These are phyloP conservation scores for Chaetodon trifascialis DNA, from an alignment of 2,113 vertebrate genomes.

Conservation along the genomic window DNA sequence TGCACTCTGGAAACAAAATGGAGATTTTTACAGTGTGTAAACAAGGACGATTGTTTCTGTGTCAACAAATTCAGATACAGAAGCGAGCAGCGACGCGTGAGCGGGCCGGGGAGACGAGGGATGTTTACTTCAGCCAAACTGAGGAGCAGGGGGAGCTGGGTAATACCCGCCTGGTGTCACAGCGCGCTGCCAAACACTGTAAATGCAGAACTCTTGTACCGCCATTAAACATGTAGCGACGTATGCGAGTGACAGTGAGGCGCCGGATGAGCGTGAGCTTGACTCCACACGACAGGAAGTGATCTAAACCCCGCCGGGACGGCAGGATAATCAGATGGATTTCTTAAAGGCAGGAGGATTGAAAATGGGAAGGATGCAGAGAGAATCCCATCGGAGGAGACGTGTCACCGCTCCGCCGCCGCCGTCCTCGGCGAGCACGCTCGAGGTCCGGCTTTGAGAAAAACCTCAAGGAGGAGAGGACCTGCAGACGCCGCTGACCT, in stretches of 20 bases:
- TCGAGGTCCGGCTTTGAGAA: slow-evolving; percentile 8
- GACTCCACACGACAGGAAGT: slow-evolving; percentile 70
- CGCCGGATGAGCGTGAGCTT: slow-evolving; percentile 37
- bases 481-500: slow-evolving; percentile 30
- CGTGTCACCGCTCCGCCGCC: background rate
- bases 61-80: background rate
- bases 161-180: slow-evolving; percentile 33
- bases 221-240: slow-evolving; percentile 72
- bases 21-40: slow-evolving; percentile 4
- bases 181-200: slow-evolving; percentile 47
- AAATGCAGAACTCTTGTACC: slow-evolving; percentile 72
- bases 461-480: slow-evolving; percentile 24
- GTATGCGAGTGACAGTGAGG: slow-evolving; percentile 49
- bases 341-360: slow-evolving; percentile 4
- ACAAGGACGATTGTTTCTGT: slow-evolving; percentile 8
- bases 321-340: slow-evolving; percentile 5
- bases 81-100: slow-evolving; percentile 19
- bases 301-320: slow-evolving; percentile 15
- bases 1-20: background rate
- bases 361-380: background rate
- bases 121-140: slow-evolving; percentile 51
- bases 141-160: slow-evolving; percentile 31
- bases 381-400: background rate
- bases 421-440: background rate
- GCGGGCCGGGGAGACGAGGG: background rate